Conservation (phyloP, 2,888 invertebrate genomes). For the Pristionchus exspectatus region DNA sequence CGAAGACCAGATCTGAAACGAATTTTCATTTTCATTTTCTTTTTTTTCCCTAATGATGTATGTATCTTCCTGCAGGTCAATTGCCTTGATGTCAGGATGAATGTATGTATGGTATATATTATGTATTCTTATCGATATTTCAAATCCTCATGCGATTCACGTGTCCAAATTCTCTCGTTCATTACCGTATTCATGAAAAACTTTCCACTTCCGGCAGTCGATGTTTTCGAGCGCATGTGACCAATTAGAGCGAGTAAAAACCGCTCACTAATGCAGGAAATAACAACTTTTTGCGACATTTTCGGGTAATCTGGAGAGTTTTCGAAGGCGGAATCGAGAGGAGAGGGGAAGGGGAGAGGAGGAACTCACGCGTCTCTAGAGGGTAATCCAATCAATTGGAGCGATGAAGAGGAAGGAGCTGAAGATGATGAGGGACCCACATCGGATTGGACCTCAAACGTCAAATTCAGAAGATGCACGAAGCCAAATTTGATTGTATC, state of each 20-base stretch:
- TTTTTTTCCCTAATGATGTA: background rate
- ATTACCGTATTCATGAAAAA: background rate
- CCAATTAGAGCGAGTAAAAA: slow-evolving; percentile 4
- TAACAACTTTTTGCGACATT: slow-evolving; percentile 24
- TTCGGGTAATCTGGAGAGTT: slow-evolving; percentile 57
- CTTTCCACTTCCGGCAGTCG: background rate
- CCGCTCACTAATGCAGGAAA: slow-evolving; percentile 9
- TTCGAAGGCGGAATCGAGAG: background rate
- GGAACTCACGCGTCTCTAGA: slow-evolving; percentile 83
- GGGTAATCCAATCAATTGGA: slow-evolving; percentile 37
- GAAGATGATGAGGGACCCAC: slow-evolving; percentile 41
- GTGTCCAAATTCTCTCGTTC: background rate
- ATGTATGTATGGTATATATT: background rate
- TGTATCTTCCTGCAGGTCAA: background rate
- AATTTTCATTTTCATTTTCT: too few relatives aligned
- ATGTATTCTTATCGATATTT: too few relatives aligned
- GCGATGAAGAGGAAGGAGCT: slow-evolving; percentile 35
- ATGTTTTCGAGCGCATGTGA: slow-evolving; percentile 3
- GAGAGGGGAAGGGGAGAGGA: slow-evolving; percentile 82
- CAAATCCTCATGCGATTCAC: background rate
- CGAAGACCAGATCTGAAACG: slow-evolving; percentile 14
- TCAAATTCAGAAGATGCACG: background rate
- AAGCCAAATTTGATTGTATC: background rate
- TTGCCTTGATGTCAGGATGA: background rate
- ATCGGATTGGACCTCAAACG: background rate